Evolutionary conservation across 2,113 vertebrate genomes (phyloP), one percentile per base, ranked within the genome.

Genomic region (Mionectes macconnelli): DNA sequence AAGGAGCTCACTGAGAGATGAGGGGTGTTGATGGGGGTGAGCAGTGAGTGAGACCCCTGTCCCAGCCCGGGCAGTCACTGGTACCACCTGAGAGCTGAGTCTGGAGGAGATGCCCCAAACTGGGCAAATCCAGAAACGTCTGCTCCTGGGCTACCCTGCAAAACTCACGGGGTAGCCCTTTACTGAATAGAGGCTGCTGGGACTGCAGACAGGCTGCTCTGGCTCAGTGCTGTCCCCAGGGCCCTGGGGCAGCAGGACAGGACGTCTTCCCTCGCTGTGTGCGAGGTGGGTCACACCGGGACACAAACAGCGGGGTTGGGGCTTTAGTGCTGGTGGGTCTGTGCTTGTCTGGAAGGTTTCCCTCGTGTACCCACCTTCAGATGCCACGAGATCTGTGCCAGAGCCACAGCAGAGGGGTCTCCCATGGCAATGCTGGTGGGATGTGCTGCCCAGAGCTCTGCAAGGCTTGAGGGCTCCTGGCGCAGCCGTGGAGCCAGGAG

Each of bases 401-500:
- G 23, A 21, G 49, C 39, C 76, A 44, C 39, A n/a, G 31, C 52
- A 56, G 37, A 14, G 24, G 53, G 44, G 44, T 30, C 27, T 55
- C 45, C 83, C 44, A 18, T 39, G 18, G 57, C 1, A 3, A 25
- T 39, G 49, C 27, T 4, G 19, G 28, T 4, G n/a, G 33, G 5
- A 14, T 4, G 2, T 3, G 6, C 50, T 53, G 64, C 64, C 37
- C 8, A 3, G 17, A 19, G 22, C 18, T 15, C 35, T 33, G 40
- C 45, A 7, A 78, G 24, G 14, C 64, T 59, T 3, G 1, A 35
- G 52, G 25, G 49, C 30, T 75, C 23, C 69, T 8, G 30, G 12
- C 8, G 49, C 28, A 7, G 31, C 30, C 6, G 0, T 6, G 17
- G 16, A 39, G 33, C 55, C 37, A 1, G 0, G 39, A 14, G 37